Evolutionary conservation across 1,140 invertebrate genomes (phyloP).

Genomic region (Holcopasites calliopsidis): DNA sequence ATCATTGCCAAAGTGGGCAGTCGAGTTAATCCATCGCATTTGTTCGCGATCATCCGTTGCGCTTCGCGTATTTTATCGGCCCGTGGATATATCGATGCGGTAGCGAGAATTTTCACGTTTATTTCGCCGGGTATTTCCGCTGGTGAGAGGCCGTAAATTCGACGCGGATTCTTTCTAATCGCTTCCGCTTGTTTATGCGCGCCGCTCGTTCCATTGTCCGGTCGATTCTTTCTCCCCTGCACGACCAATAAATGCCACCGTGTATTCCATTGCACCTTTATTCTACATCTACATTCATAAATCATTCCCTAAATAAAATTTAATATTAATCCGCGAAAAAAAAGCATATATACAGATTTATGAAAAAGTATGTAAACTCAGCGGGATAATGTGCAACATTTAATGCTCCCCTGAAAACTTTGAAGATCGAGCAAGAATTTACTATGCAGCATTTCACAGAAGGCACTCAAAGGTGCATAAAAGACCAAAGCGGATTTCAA

Average conservation of each 20-base stretch:
- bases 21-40: constrained; percentile 23
- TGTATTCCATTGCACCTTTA: too few species aligned
- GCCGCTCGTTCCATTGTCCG: background rate
- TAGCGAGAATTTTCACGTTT: constrained; percentile 8
- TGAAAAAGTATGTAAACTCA: too few species aligned
- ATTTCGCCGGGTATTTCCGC: constrained; percentile 1
- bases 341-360: too few species aligned
- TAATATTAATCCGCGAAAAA: background rate
- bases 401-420: background rate
- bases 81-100: background rate
- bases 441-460: background rate
- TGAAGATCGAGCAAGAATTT: background rate
- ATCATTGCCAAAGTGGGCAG: constrained; percentile 16
- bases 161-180: constrained; percentile 23
- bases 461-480: background rate
- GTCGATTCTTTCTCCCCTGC: background rate
- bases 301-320: too few species aligned
- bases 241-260: background rate
- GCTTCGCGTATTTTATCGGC: constrained; percentile 7
- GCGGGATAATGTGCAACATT: too few species aligned
- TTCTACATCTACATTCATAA: too few species aligned
- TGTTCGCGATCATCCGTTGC: background rate
- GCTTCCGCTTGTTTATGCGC: constrained; percentile 22
- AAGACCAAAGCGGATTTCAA: background rate
- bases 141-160: background rate